Base-by-base conservation (phyloP, 2,797 vertebrate genomes). In the Trichosurus vulpecula region DNA sequence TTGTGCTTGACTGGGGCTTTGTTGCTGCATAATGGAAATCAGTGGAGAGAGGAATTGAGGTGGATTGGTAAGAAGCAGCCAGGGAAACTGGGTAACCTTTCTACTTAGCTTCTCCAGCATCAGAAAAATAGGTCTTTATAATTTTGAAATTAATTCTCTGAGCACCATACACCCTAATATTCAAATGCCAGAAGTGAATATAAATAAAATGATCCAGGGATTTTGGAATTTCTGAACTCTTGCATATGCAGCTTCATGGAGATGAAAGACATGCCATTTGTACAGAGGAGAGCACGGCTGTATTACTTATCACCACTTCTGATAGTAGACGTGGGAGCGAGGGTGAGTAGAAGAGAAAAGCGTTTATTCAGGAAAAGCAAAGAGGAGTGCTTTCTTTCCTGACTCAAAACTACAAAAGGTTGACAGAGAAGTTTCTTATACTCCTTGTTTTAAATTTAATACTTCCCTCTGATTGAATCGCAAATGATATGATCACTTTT, bases 141-240 rank as follows among this genome's bases (percentile, higher is more conserved):
- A 30, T 47, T 51, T 95, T 90, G 92, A 35, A 91, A 91, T 94
- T 22, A 91, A 55, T 94, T 95, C 35, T 1, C 27, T 66, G 92
- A 93, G 54, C 29, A 90, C 90, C 25, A 81, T 25, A 53, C 0
- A 54, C 89, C n/a, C 81, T 54, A 58, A 87, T 92, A 57, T 51
- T 94, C 5, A 16, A 29, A 94, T 66, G n/a, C 92, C 19, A 91
- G 4, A 91, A 91, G 2, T 3, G 41, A 93, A 91, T 92, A 55
- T 14, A 89, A 55, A 54, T 93, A 54, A 30, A 47, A 81, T 81
- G 19, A 47, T 47, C 2, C 41, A 47, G 19, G 8, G 8, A 47
- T 81, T 81, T 81, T 47, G 3, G 19, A 81, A 41, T 47, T 81
- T 81, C 74, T 47, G 22, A 81, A 81, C 19, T 10, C 19, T 81